Evolutionary conservation across 2,888 invertebrate species (phyloP).

Genomic region (Macaria notata): DNA sequence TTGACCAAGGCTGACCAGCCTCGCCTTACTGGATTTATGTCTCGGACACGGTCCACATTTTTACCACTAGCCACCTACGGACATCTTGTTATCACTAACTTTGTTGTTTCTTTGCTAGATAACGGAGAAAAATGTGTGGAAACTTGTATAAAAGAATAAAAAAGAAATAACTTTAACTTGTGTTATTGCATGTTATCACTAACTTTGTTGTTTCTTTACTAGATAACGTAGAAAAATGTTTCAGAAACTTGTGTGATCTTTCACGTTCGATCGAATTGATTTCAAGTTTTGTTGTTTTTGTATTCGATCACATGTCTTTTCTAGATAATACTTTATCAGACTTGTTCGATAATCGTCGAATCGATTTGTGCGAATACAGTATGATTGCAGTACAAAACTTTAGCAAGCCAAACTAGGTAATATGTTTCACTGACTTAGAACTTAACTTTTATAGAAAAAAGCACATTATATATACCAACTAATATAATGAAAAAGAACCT

Average conservation of each 20-base stretch:
- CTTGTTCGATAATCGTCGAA: too few relatives aligned
- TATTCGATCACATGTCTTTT: too few relatives aligned
- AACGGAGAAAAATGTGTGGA: slow-evolving; percentile 19
- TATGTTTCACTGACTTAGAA: too few relatives aligned
- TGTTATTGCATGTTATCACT: slow-evolving; percentile 23
- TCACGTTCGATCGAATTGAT: neutral
- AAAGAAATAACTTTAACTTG: too few relatives aligned
- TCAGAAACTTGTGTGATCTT: neutral
- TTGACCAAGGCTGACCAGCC: slow-evolving; percentile 59
- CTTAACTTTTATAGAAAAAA: too few relatives aligned
- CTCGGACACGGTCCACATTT: slow-evolving; percentile 37
- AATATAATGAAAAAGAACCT: too few relatives aligned
- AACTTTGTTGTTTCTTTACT: slow-evolving; percentile 18
- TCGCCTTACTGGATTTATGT: slow-evolving; percentile 47
- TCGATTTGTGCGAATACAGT: too few relatives aligned
- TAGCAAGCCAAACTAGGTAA: too few relatives aligned
- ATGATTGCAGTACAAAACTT: too few relatives aligned
- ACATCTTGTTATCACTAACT: slow-evolving; percentile 21
- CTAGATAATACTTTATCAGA: too few relatives aligned
- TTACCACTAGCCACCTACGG: slow-evolving; percentile 31
- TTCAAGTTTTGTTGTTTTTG: too few relatives aligned
- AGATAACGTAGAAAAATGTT: slow-evolving; percentile 22
- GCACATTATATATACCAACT: too few relatives aligned
- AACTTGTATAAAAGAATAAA: neutral
- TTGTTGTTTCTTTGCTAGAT: slow-evolving; percentile 21